Base-by-base conservation (phyloP, 2,113 vertebrate species). In the Centropus bengalensis region DNA sequence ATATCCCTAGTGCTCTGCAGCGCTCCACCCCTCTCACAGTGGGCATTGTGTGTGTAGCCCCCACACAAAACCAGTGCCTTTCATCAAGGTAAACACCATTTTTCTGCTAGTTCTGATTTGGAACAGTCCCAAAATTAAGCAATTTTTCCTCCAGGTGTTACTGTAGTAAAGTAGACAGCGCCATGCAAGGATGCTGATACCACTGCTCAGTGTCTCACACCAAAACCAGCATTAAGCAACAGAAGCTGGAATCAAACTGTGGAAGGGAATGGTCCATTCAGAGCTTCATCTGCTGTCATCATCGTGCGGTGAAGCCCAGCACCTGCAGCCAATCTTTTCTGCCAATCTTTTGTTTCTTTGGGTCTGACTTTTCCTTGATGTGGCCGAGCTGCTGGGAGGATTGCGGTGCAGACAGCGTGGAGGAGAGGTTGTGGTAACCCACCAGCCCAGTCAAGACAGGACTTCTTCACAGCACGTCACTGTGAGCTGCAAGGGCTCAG, bases 401-500 rank as follows among this genome's bases (percentile, higher is more conserved):
- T 47, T 63, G 79, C 76, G 67, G 33, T 49, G 55, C 44, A 49
- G 82, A 32, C 16, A 45, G 27, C 17, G 19, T 20, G 4, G 56
- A 84, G 47, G 14, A 88, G 28, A 77, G 42, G 5, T 14, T 84
- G 49, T 40, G 19, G 18, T 13, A 24, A 47, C 14, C 40, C 49
- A 12, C 59, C 30, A 22, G 22, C 6, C 0, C 4, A 26, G 49
- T 68, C 64, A 73, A 3, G n/a, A 6, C 0, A 0, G 21, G 27
- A 21, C 68, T 20, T 16, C 73, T 49, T 21, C 20, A 1, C 6
- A 10, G 60, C 55, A 40, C 54, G 9, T 55, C 45, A 3, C 1
- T 42, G 55, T 36, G 36, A 38, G 33, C 56, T 81, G 7, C 44
- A 70, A 58, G 77, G 1, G 5, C 70, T 76, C 59, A 38, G 76